phyloP scores from a whole-genome alignment of 2,888 invertebrate species.

The Habroteleia sp. region DNA sequence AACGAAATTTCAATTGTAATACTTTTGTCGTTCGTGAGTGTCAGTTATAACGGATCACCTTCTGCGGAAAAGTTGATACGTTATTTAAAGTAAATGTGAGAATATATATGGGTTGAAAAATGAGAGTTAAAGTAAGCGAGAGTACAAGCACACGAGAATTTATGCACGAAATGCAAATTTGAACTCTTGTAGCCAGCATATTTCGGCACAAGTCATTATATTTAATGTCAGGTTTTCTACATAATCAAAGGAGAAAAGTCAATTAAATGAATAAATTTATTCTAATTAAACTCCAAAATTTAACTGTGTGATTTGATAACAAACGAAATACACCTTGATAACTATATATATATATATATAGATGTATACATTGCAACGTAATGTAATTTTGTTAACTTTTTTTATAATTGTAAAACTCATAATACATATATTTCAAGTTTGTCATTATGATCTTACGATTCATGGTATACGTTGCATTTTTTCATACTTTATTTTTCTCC shows the following conservation, averaged over 20 bases:
- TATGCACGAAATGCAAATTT: conserved; percentile 34
- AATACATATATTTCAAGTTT: too few species aligned
- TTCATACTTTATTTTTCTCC: too few species aligned
- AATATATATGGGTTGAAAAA: conserved; percentile 42
- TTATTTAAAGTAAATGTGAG: conserved; percentile 36
- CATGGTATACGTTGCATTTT: too few species aligned
- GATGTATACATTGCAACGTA: too few species aligned
- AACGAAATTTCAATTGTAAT: conserved; percentile 18
- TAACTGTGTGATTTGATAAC: too few species aligned
- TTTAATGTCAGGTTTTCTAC: conserved; percentile 10
- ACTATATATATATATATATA: too few species aligned
- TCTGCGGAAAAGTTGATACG: conserved; percentile 42
- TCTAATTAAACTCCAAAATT: not conserved
- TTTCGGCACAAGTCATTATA: conserved; percentile 5
- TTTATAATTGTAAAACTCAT: too few species aligned
- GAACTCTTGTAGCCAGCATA: conserved; percentile 5
- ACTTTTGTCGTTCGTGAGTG: conserved; percentile 30
- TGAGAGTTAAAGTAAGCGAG: conserved; percentile 30
- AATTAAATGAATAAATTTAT: conserved; percentile 1
- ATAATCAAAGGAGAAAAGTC: conserved; percentile 4
- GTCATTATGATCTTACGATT: too few species aligned
- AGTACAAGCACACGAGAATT: conserved; percentile 27
- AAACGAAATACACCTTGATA: too few species aligned
- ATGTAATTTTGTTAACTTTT: too few species aligned
- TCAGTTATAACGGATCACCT: conserved; percentile 28